Conservation (phyloP, 2,113 vertebrate genomes). For the Corythornis madagascariensis region DNA sequence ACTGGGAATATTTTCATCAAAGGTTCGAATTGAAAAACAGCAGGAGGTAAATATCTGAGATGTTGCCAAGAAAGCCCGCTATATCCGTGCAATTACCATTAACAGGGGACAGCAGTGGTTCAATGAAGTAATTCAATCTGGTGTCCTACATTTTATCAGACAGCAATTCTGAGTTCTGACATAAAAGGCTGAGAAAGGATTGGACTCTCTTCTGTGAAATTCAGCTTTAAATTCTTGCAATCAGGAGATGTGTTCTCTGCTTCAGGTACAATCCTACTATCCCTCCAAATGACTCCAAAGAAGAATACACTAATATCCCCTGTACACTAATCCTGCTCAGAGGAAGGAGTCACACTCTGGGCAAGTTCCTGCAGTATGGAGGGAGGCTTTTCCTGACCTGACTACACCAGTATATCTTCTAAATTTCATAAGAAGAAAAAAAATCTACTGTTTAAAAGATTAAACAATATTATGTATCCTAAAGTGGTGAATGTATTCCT, state of each 20-base stretch:
- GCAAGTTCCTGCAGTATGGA: not conserved
- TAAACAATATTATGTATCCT: not conserved
- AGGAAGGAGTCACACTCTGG: not conserved
- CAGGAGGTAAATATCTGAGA: slow-evolving; percentile 88
- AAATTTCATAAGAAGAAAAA: not conserved
- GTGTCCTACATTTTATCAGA: slow-evolving; percentile 86
- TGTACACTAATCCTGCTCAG: not conserved
- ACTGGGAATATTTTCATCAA: slow-evolving; percentile 89
- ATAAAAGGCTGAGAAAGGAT: slow-evolving; percentile 73
- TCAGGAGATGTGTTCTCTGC: slow-evolving; percentile 56
- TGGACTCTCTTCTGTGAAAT: slow-evolving; percentile 65
- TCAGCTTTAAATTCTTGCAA: slow-evolving; percentile 66
- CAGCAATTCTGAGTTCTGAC: slow-evolving; percentile 76
- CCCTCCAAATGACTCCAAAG: slow-evolving; percentile 16
- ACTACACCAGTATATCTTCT: not conserved
- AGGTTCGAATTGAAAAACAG: slow-evolving; percentile 90
- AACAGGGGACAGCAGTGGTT: slow-evolving; percentile 81
- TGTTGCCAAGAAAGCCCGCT: slow-evolving; percentile 81
- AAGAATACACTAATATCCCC: not conserved
- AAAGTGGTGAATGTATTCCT: not conserved
- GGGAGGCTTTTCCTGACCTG: not conserved
- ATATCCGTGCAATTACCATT: slow-evolving; percentile 86
- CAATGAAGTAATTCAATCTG: slow-evolving; percentile 86
- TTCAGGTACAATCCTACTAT: not conserved
- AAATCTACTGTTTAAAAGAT: not conserved